Evolutionary conservation across 2,888 invertebrate genomes (phyloP), one percentile per base, ranked within the genome.

Genomic region (Tipula vernalis): DNA sequence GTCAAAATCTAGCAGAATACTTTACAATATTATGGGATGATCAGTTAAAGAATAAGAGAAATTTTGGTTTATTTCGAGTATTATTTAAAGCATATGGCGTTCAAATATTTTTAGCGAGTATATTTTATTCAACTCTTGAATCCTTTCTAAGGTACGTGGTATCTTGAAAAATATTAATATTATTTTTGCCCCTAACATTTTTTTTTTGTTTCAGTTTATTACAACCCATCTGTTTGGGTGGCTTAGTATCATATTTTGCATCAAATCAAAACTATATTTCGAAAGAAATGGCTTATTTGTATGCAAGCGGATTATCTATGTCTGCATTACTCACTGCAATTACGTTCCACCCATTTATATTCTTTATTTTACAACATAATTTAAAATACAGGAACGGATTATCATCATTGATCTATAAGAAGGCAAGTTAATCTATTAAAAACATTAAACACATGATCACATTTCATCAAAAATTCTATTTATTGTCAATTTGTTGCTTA

Each of bases 331-430:
- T 93, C 4, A 87, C 93, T 87, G 92, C 94, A 83, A 90, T 95
- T 83, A 92, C 94, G 86, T 93, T 95, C 88, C 96, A 96, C 90
- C 95, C 95, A 0, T 96, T 95, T 89, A 95, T 96, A 92, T 94
- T 95, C 91, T 94, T 92, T 18, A 93, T 95, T 36, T 93, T 95
- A 88, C 94, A 95, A 90, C 92, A 95, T 88, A 95, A 95, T 83
- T 94, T 95, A 93, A 93, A 94, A 90, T 92, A 51, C 95, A 88
- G 92, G 96, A 0, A 92, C 96, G 0, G 95, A 95, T 0, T 93
- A 95, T 86, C 57, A 15, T 36, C 86, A 71, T 28, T 86, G 5
- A 44, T 86, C 2, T 86, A 86, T 86, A 44, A 83, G 18, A 86
- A 83, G 93, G 93, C 15, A 57, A 5, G 44, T 10, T 10, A 44